Percentiles rank a stretch among this genome's conserved stretches.
phyloP scores from a whole-genome alignment of 2,888 invertebrate genomes.

The Busseola fusca region DNA sequence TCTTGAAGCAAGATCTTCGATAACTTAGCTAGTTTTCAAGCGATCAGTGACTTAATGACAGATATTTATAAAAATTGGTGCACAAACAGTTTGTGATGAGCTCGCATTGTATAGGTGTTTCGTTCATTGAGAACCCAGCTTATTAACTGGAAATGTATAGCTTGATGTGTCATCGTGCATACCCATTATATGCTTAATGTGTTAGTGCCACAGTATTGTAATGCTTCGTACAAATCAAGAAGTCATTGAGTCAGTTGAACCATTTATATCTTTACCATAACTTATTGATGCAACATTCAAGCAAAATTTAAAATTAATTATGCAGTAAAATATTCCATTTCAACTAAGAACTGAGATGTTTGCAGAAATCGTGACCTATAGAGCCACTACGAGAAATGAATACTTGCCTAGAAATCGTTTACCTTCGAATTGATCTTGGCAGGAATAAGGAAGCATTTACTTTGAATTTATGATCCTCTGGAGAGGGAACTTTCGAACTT shows the following conservation, averaged over 20 bases:
- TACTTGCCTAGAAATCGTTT: constrained; percentile 9
- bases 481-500: constrained; percentile 9
- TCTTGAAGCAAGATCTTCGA: background rate
- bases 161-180: background rate
- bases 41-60: too few species aligned
- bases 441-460: constrained; percentile 5
- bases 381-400: constrained; percentile 1
- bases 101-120: background rate
- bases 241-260: too few species aligned
- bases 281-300: background rate
- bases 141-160: background rate
- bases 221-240: background rate
- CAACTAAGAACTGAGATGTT: background rate
- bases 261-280: background rate
- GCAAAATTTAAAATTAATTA: constrained; percentile 1
- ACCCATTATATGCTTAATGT: too few species aligned
- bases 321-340: background rate
- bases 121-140: background rate
- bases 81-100: background rate
- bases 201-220: background rate
- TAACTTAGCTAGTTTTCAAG: too few species aligned
- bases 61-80: background rate
- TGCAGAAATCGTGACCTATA: background rate
- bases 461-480: constrained; percentile 7
- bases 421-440: background rate